Conservation (phyloP, 2,113 vertebrate species). For the Sebastes schlegelii region DNA sequence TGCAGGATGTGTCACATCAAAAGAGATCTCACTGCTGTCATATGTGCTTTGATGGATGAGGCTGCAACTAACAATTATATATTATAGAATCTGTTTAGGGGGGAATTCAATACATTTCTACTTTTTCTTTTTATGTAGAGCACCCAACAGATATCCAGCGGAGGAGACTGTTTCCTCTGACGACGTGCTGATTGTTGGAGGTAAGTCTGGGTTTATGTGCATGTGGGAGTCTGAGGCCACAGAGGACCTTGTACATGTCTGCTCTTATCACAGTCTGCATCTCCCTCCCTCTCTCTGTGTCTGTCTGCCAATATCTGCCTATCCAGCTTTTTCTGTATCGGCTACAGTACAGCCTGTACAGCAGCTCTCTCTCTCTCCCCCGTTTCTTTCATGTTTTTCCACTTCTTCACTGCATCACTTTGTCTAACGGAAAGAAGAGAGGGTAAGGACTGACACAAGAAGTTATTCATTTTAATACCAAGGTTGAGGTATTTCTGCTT, state of each 20-base stretch:
- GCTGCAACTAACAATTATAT: too few relatives aligned
- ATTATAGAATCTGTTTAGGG: neutral
- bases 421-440: conserved; percentile 21
- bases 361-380: conserved; percentile 5
- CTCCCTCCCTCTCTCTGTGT: conserved; percentile 33
- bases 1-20: neutral
- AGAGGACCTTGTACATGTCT: conserved; percentile 68
- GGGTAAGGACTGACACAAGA: neutral
- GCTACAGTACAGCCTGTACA: neutral
- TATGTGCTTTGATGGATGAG: neutral
- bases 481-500: conserved; percentile 34
- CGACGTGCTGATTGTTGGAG: conserved; percentile 29
- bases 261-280: conserved; percentile 65
- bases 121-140: neutral
- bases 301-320: conserved; percentile 56
- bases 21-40: neutral
- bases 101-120: neutral
- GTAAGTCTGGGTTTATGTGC: conserved; percentile 52
- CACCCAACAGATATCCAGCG: neutral
- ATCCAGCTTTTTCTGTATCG: conserved; percentile 29
- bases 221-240: conserved; percentile 47
- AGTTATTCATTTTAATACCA: conserved; percentile 49
- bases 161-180: conserved; percentile 11
- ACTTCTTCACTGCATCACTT: conserved; percentile 28
- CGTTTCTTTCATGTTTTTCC: conserved; percentile 17